Evolutionary conservation across 2,888 invertebrate species (phyloP).

Genomic region (Idaea dimidiata): DNA sequence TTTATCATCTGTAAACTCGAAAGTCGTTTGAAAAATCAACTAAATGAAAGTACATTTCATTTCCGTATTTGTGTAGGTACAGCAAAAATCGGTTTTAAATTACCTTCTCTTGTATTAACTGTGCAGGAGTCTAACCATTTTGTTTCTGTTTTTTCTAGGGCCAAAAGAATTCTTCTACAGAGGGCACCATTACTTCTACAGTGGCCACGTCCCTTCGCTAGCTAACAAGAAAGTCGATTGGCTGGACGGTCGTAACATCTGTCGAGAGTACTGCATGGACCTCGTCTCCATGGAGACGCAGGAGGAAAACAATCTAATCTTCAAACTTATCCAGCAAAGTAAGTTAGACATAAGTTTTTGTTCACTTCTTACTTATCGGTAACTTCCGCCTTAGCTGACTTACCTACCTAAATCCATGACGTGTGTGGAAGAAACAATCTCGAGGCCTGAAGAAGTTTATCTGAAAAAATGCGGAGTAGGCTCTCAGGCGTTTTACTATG

Average conservation of each 20-base stretch:
- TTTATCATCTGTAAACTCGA: too few relatives aligned
- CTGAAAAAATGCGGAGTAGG: too few relatives aligned
- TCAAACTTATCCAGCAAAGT: conserved; percentile 93
- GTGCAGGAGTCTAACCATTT: not conserved
- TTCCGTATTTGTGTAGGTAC: too few relatives aligned
- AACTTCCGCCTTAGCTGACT: conserved; percentile 17
- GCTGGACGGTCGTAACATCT: conserved; percentile 94
- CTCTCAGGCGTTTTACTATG: too few relatives aligned
- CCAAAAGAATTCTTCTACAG: conserved; percentile 94
- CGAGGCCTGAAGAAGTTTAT: too few relatives aligned
- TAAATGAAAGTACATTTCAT: conserved; percentile 18
- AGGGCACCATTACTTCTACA: conserved; percentile 94
- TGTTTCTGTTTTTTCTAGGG: conserved; percentile 76
- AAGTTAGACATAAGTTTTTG: conserved; percentile 28
- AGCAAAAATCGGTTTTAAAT: too few relatives aligned
- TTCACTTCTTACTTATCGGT: conserved; percentile 10
- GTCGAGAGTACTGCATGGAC: conserved; percentile 97
- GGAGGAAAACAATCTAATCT: conserved; percentile 94
- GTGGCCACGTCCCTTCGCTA: conserved; percentile 88
- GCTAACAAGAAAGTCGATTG: conserved; percentile 92
- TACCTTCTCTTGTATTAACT: too few relatives aligned
- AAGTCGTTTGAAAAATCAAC: too few relatives aligned
- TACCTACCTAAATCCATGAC: too few relatives aligned
- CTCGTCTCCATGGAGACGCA: conserved; percentile 93
- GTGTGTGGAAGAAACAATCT: too few relatives aligned